These are phyloP conservation scores for Bos taurus DNA, from an alignment of 2,113 vertebrate genomes.

Conservation along the genomic window DNA sequence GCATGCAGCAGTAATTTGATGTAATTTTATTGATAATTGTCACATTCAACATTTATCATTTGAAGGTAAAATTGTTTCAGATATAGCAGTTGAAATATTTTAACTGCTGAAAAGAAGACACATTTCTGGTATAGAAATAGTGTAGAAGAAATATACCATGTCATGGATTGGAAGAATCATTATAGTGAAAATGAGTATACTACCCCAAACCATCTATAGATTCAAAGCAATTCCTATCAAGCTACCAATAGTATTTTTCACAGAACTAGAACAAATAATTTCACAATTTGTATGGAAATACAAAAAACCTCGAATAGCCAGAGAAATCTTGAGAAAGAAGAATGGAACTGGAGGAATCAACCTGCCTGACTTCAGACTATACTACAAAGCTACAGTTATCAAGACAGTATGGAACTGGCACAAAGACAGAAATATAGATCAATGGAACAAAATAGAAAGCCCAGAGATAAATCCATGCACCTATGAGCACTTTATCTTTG, in stretches of 20 bases:
- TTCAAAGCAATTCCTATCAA: neutral
- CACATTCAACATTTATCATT: neutral
- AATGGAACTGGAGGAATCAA: neutral
- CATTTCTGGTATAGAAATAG: neutral
- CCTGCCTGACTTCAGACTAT: neutral
- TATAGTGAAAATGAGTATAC: neutral
- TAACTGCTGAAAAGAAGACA: neutral
- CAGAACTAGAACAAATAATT: neutral
- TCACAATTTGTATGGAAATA: neutral
- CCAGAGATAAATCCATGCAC: neutral
- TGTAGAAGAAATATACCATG: neutral
- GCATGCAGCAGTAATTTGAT: neutral
- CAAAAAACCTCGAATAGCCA: neutral
- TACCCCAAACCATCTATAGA: neutral
- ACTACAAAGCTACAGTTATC: neutral
- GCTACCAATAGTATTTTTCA: neutral
- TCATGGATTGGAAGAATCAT: neutral
- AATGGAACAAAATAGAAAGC: neutral
- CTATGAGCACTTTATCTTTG: neutral
- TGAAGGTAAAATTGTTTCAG: neutral
- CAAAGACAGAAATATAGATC: neutral
- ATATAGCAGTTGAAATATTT: neutral
- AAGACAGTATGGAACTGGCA: neutral
- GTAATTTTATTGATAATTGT: neutral
- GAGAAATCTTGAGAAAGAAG: neutral